Percentiles rank a stretch among this genome's conserved stretches.
phyloP scores from a whole-genome alignment of 2,113 vertebrate species.

The Gobius niger region DNA sequence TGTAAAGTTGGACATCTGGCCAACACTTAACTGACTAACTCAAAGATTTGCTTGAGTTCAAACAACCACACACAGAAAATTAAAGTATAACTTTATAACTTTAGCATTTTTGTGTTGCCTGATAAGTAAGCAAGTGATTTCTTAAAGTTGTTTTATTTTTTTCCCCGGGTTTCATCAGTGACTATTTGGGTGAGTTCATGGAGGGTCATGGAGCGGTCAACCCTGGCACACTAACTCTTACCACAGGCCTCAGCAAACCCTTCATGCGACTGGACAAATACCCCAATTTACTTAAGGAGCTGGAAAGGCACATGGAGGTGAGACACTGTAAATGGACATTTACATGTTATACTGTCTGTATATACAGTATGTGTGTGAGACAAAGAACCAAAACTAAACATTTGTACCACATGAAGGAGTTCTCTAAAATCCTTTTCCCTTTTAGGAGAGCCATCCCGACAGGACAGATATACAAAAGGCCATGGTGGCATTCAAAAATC shows the following conservation, averaged over 20 bases:
- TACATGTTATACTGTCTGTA: no score
- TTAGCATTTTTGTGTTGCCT: not conserved
- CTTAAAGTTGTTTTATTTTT: not conserved
- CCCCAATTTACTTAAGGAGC: slow-evolving; percentile 93
- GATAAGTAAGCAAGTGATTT: not conserved
- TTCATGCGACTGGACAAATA: slow-evolving; percentile 99
- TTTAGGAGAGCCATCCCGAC: slow-evolving; percentile 92
- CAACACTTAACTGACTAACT: no score
- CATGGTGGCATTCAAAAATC: slow-evolving; percentile 93
- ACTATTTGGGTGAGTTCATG: slow-evolving; percentile 96
- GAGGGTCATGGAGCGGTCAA: slow-evolving; percentile 89
- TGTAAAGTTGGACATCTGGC: no score
- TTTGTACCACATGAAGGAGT: not conserved
- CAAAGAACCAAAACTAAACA: no score
- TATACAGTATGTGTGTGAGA: not conserved
- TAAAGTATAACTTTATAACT: no score
- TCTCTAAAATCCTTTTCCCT: not conserved
- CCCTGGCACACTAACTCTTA: slow-evolving; percentile 93
- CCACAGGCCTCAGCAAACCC: slow-evolving; percentile 98
- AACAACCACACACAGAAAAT: no score
- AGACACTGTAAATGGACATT: slow-evolving; percentile 2
- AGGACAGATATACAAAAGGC: slow-evolving; percentile 93
- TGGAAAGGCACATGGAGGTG: slow-evolving; percentile 99
- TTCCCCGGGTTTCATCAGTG: slow-evolving; percentile 70
- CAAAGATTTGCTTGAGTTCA: no score